Evolutionary conservation across 2,797 vertebrate genomes (phyloP), one percentile per base, ranked within the genome.

Genomic region (Tachyglossus aculeatus): DNA sequence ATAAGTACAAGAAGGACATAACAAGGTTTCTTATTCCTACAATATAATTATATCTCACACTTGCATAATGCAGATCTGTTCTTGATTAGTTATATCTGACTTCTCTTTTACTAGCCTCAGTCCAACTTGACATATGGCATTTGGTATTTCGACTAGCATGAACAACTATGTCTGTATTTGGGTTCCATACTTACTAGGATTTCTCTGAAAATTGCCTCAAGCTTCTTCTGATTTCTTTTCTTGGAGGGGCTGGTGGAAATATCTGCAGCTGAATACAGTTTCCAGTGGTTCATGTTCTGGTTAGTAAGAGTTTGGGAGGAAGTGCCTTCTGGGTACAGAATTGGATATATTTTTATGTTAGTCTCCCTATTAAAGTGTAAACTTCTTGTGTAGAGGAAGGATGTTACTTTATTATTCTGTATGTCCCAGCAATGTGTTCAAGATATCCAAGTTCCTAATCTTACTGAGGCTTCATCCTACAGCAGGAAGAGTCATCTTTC

Each of bases 151-250:
- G 63, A 53, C 18, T 40, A 44, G 64, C 66, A 77, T 59, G 59
- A 79, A 73, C 84, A 84, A 57, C 73, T 70, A 31, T 15, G 75
- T 77, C 74, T 81, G 70, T 70, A 59, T 74, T 78, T 74, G 61
- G 65, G 58, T 75, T 71, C 78, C 60, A 70, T 62, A 53, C 78
- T 77, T 73, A 75, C 74, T 71, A 68, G 67, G 57, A 47, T n/a
- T 63, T 74, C 70, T 86, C 80, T 74, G 62, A 79, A 81, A 83
- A 81, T 59, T 71, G 80, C 78, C 76, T 51, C 72, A 14, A 63
- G 78, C 65, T 53, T 58, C 61, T 71, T 81, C 77, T 59, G 51
- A 77, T 65, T 71, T 45, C 54, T 73, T 64, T 52, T 56, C 44
- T 47, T 10, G 29, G 69, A 56, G 41, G 59, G 31, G 43, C 61